Conservation (phyloP, 2,797 vertebrate genomes). For the Anguilla obscura region DNA sequence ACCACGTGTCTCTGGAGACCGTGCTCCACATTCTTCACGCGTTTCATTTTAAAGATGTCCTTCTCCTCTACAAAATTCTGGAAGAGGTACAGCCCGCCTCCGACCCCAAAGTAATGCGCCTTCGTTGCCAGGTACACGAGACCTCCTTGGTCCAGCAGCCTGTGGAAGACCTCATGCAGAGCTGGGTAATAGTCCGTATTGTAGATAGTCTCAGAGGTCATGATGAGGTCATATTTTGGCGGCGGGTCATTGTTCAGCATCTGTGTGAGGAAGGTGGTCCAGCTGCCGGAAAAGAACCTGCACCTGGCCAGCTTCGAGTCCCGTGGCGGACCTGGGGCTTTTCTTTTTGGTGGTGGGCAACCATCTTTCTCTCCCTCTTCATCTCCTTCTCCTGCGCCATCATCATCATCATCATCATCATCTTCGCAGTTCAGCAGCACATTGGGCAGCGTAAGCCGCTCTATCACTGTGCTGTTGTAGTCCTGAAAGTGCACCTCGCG, state of each 20-base stretch:
- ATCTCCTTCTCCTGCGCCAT: slow-evolving; percentile 43
- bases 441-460: slow-evolving; percentile 87
- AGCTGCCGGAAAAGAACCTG: slow-evolving; percentile 89
- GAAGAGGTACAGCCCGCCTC: slow-evolving; percentile 85
- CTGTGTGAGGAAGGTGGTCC: slow-evolving; percentile 80
- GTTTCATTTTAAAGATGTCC: slow-evolving; percentile 72
- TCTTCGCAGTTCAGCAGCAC: slow-evolving; percentile 75
- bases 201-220: slow-evolving; percentile 94
- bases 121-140: slow-evolving; percentile 87
- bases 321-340: slow-evolving; percentile 48
- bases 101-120: slow-evolving; percentile 91
- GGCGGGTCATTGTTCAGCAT: slow-evolving; percentile 61
- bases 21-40: slow-evolving; percentile 75
- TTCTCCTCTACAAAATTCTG: slow-evolving; percentile 78
- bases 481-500: slow-evolving; percentile 88
- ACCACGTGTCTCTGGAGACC: slow-evolving; percentile 86
- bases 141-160: slow-evolving; percentile 74
- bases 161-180: slow-evolving; percentile 78
- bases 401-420: slow-evolving; percentile 39
- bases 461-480: slow-evolving; percentile 91
- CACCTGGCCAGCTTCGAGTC: slow-evolving; percentile 64
- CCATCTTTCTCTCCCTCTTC: slow-evolving; percentile 36
- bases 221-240: slow-evolving; percentile 85
- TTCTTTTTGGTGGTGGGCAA: slow-evolving; percentile 59
- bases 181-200: slow-evolving; percentile 81